Conservation (phyloP, 2,113 vertebrate species). For the Cyphomyrus discorhynchus region DNA sequence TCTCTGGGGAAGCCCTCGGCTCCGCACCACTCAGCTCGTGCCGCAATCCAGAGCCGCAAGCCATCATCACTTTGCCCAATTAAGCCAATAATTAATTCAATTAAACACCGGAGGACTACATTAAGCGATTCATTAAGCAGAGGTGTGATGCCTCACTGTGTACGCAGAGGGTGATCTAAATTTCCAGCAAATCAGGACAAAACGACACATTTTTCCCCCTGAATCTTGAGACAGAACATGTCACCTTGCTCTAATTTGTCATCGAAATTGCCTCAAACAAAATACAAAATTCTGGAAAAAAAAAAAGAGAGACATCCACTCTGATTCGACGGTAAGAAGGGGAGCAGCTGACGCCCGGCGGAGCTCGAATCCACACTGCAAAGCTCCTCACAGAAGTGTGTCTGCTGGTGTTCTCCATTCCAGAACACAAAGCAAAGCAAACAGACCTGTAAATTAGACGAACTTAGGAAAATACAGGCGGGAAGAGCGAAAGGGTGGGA, state of each 20-base stretch:
- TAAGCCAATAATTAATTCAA: constrained; percentile 50
- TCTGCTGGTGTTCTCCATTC: constrained; percentile 5
- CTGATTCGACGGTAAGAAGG: neutral
- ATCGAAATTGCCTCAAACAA: constrained; percentile 29
- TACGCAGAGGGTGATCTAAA: constrained; percentile 19
- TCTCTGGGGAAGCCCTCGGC: constrained; percentile 27
- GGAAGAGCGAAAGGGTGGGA: neutral
- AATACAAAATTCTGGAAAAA: neutral
- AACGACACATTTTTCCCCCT: constrained; percentile 24
- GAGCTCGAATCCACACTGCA: neutral
- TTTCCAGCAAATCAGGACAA: constrained; percentile 26
- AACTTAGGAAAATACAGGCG: constrained; percentile 28
- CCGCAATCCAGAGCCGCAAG: constrained; percentile 38
- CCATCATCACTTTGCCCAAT: constrained; percentile 48
- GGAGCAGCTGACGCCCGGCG: neutral
- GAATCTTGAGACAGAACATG: constrained; percentile 28
- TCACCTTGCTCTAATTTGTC: constrained; percentile 45
- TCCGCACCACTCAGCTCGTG: constrained; percentile 32
- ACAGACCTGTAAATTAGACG: constrained; percentile 32
- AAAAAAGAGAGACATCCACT: neutral
- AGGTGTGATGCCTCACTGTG: constrained; percentile 23
- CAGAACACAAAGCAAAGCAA: constrained; percentile 22
- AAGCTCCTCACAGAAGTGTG: neutral
- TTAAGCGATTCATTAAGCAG: constrained; percentile 47
- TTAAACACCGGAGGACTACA: constrained; percentile 41